phyloP scores from a whole-genome alignment of 2,113 vertebrate species.

The Thomomys bottae region DNA sequence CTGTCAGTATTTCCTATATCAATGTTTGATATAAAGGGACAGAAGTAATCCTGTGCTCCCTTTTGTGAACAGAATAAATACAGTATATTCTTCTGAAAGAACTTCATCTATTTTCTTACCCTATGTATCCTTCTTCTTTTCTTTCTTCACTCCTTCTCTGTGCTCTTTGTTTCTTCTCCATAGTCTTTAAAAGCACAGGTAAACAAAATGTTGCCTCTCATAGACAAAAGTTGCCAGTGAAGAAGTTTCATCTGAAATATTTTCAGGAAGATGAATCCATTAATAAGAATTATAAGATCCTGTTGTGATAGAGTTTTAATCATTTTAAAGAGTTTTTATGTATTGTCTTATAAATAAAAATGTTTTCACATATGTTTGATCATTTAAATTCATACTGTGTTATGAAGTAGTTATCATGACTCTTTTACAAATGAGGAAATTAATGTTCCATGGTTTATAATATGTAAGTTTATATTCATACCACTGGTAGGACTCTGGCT shows the following conservation, averaged over 20 bases:
- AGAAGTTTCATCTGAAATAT: slow-evolving; percentile 3
- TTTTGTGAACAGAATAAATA: neutral
- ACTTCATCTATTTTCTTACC: no score
- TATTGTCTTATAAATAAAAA: slow-evolving; percentile 23
- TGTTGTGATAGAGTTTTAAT: neutral
- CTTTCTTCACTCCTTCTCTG: no score
- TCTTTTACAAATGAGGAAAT: slow-evolving; percentile 55
- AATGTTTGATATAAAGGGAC: neutral
- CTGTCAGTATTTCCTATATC: neutral
- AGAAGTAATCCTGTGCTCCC: neutral
- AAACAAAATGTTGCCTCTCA: neutral
- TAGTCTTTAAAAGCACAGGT: neutral
- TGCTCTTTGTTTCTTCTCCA: neutral
- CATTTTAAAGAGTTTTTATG: slow-evolving; percentile 38
- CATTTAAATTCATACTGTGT: slow-evolving; percentile 29
- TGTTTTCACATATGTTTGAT: slow-evolving; percentile 8
- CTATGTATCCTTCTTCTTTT: neutral
- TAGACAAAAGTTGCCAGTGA: neutral
- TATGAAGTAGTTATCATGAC: slow-evolving; percentile 5
- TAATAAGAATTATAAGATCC: neutral
- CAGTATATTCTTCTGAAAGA: neutral
- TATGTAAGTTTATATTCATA: neutral
- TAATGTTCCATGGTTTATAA: slow-evolving; percentile 20
- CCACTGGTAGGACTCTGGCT: neutral
- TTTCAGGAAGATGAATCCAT: slow-evolving; percentile 13